Evolutionary conservation across 2,888 invertebrate genomes (phyloP), one percentile per base, ranked within the genome.

Genomic region (Polia nebulosa): DNA sequence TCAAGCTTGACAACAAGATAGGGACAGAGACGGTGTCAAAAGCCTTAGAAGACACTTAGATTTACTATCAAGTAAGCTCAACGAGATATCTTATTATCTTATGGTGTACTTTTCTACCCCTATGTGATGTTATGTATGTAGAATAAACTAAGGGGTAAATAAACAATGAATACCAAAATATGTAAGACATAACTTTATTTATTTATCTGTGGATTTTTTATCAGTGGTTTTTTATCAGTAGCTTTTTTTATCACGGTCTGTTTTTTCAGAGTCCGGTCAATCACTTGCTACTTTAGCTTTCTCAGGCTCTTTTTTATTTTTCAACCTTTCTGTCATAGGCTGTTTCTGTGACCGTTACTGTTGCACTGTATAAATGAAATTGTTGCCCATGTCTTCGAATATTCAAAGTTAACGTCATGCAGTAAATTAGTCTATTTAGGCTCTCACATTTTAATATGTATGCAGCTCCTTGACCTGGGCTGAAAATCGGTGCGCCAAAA

Each of bases 391-490:
- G 96, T 80, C 93, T 93, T 76, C 95, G 93, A 55, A 96, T 87
- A 82, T 96, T 96, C n/a, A 97, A 89, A 0, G 97, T 97, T 69
- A 97, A 85, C 0, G 97, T 95, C 74, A 97, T 94, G 72, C 97
- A 96, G 85, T 97, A 97, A 71, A 97, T 91, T 13, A 97, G 91
- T 70, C 97, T 94, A 81, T 97, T 96, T 4, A 97, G 87, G 76
- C 96, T 96, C 58, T 94, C 95, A 76, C 96, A 96, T 76, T 97
- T 96, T 55, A 97, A 88, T 55, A 97, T 91, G 82, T 97, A 97
- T 0, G 97, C 94, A 11, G 95, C 92, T 5, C 96, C 96, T 81
- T 96, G 94, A 8, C 96, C 95, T 1, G 96, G 96, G 36, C 95
- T 90, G 85, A 97, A 97, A 82, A 97, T 87, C 0, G 97, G 97